Conservation (phyloP, 2,888 invertebrate species). For the Diploptera punctata region DNA sequence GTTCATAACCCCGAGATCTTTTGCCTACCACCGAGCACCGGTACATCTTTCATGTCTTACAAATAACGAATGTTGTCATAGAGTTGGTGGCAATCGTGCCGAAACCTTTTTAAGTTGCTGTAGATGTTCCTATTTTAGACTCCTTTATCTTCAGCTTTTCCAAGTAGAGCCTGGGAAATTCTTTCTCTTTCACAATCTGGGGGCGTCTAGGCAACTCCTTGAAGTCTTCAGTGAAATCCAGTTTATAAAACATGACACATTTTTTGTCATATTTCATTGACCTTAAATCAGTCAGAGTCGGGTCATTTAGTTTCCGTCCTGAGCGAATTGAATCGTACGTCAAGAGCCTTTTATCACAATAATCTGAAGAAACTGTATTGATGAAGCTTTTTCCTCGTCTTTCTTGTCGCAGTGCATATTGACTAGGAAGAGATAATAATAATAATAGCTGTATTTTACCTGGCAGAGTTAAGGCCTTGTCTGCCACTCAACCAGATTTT, state of each 20-base stretch:
- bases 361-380: constrained; percentile 41
- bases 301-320: constrained; percentile 43
- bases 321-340: constrained; percentile 44
- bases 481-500: no score
- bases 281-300: constrained; percentile 43
- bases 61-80: constrained; percentile 37
- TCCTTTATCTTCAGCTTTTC: constrained; percentile 27
- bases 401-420: constrained; percentile 39
- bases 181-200: background rate
- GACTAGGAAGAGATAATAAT: constrained; percentile 33
- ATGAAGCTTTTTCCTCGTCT: constrained; percentile 36
- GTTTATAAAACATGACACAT: constrained; percentile 41
- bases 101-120: constrained; percentile 40
- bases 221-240: constrained; percentile 26
- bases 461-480: no score
- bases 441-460: no score
- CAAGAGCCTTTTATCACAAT: background rate
- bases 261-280: constrained; percentile 39
- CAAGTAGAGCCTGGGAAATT: constrained; percentile 4
- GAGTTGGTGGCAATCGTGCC: constrained; percentile 41
- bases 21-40: no score
- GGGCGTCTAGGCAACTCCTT: background rate
- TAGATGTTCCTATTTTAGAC: constrained; percentile 41
- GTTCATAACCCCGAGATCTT: no score
- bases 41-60: no score